These are phyloP conservation scores for Cisticola juncidis DNA, from an alignment of 2,113 vertebrate genomes.

Conservation along the genomic window DNA sequence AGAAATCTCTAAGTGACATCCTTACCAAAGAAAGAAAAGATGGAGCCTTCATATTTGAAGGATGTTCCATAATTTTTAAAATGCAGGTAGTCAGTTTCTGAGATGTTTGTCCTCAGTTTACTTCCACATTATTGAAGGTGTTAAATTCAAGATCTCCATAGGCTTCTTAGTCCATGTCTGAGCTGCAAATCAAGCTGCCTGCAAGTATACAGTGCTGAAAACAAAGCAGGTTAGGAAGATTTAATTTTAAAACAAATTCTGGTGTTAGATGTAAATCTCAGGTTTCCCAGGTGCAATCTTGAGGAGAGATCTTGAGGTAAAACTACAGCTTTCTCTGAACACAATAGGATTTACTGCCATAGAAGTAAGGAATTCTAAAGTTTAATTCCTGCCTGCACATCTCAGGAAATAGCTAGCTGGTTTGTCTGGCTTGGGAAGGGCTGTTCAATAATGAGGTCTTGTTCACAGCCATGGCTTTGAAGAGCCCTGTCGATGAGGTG, in stretches of 20 bases:
- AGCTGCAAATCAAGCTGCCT: not conserved
- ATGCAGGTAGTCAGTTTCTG: not conserved
- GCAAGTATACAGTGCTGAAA: not conserved
- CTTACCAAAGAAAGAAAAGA: not conserved
- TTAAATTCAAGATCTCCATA: not conserved
- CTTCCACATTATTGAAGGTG: not conserved
- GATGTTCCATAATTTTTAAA: not conserved
- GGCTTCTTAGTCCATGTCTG: not conserved
- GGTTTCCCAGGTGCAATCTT: not conserved
- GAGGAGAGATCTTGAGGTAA: not conserved
- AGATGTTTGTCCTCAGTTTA: not conserved
- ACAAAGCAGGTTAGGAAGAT: not conserved
- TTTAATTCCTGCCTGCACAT: not conserved
- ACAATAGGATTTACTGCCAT: not conserved
- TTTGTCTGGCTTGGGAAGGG: not conserved
- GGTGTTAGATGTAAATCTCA: not conserved
- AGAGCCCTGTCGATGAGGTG: not conserved
- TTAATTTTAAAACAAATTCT: not conserved
- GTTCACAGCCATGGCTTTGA: not conserved
- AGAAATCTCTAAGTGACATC: conserved; percentile 11
- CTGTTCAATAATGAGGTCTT: not conserved
- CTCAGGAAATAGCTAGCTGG: not conserved
- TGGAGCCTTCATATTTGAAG: not conserved
- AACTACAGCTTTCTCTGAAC: not conserved
- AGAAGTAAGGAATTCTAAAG: not conserved